Conservation (phyloP, 2,888 invertebrate genomes). For the Caprella mutica region DNA sequence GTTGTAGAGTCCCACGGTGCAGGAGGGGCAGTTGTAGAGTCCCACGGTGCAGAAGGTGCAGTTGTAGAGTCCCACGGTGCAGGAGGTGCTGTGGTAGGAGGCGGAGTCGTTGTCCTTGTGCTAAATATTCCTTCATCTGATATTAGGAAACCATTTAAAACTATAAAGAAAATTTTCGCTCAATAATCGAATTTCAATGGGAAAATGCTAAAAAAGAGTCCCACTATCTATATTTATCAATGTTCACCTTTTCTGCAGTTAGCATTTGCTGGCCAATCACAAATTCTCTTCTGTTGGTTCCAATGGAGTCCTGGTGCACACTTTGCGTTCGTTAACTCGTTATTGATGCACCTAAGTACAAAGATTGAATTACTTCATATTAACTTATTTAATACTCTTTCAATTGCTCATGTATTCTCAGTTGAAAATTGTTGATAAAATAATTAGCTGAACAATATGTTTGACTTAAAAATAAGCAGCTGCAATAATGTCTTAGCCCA, state of each 20-base stretch:
- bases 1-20: background rate
- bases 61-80: background rate
- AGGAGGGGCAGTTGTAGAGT: background rate
- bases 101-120: background rate
- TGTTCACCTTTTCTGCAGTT: slow-evolving; percentile 7
- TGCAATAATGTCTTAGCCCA: too few relatives aligned
- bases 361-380: background rate
- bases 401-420: too few relatives aligned
- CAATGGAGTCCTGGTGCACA: slow-evolving; percentile 74
- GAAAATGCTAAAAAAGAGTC: too few relatives aligned
- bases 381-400: too few relatives aligned
- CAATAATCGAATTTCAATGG: too few relatives aligned
- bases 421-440: too few relatives aligned
- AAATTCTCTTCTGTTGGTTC: slow-evolving; percentile 54
- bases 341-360: slow-evolving; percentile 15
- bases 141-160: too few relatives aligned
- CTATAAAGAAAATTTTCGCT: too few relatives aligned
- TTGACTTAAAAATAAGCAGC: too few relatives aligned
- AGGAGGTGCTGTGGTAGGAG: background rate
- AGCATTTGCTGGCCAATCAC: slow-evolving; percentile 61
- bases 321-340: slow-evolving; percentile 35
- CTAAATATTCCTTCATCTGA: background rate
- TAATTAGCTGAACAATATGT: too few relatives aligned
- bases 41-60: background rate
- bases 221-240: too few relatives aligned